Percentiles rank a stretch among this genome's conserved stretches.
These are phyloP conservation scores for Aplocera efformata DNA, from an alignment of 2,888 invertebrate genomes.

Conservation along the genomic window DNA sequence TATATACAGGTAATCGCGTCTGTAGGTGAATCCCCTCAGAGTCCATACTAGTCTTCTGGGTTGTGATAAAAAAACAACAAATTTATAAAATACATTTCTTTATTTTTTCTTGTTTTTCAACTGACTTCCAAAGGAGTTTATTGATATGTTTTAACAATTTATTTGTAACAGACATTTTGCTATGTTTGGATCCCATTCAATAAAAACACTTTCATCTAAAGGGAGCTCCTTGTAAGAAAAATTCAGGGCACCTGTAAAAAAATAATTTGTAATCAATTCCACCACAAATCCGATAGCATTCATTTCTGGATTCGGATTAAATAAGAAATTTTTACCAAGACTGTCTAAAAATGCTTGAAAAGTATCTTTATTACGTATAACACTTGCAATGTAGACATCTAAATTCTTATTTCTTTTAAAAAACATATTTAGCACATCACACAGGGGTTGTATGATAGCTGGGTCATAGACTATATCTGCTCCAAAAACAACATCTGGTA, in stretches of 20 bases:
- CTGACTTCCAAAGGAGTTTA: no score
- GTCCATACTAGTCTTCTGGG: no score
- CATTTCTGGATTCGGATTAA: no score
- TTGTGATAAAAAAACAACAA: no score
- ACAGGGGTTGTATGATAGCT: conserved; percentile 51
- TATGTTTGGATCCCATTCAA: conserved; percentile 53
- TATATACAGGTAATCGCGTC: no score
- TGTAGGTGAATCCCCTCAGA: no score
- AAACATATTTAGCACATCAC: conserved; percentile 49
- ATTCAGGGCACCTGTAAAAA: conserved; percentile 46
- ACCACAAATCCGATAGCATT: no score
- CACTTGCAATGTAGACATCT: conserved; percentile 57
- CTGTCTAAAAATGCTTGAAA: conserved; percentile 76
- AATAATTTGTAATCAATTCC: conserved; percentile 8
- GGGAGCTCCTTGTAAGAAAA: conserved; percentile 36
- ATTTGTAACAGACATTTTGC: conserved; percentile 52
- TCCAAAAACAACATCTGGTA: conserved; percentile 64
- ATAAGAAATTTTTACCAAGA: conserved; percentile 74
- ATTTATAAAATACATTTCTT: no score
- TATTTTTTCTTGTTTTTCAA: no score
- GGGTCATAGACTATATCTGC: conserved; percentile 73
- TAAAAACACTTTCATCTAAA: conserved; percentile 31
- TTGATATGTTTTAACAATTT: conserved; percentile 18
- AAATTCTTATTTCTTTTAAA: conserved; percentile 47
- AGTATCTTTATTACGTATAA: conserved; percentile 83